Base-by-base conservation (phyloP, 2,888 invertebrate genomes). In the Gastracanthus pulcherrimus region DNA sequence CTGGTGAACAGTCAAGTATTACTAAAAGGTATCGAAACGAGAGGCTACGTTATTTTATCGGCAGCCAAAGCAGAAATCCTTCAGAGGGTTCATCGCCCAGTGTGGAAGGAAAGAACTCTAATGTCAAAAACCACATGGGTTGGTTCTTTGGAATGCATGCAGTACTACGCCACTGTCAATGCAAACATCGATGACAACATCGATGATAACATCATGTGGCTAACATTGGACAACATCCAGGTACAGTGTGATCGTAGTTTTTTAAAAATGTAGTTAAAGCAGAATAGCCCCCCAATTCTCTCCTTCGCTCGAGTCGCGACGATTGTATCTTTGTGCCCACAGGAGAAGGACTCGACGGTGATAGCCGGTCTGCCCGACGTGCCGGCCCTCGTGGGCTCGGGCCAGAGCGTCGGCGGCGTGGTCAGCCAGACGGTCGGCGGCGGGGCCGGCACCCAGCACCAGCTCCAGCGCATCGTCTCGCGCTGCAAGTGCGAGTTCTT, bases 401-500 rank as follows among this genome's bases (percentile, higher is more conserved):
- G 99, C 0, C 98, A 98, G 88, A 97, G 98, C 84, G 99, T 99
- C 16, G 99, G 99, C 19, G 99, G 98, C 0, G 98, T 99, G 75
- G 98, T 99, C 71, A 97, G 97, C 82, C 95, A 96, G 91, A 97
- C 96, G 0, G 98, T 98, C 1, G 98, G 97, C 19, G 96, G 96
- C 29, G 94, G 95, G 79, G 94, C 94, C 89, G 90, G 94, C 29
- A 85, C 88, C 79, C 90, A 89, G 82, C 92, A 94, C 67, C 92
- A 99, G 94, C 92, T 99, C 26, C 99, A 99, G 93, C 94, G 99
- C 78, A 99, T 99, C 85, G 99, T 99, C 16, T 98, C 98, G 0
- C 94, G 98, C 1, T 99, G 99, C 92, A 97, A 97, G 89, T 99
- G 99, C 92, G 99, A 99, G 93, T 98, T 99, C 92, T 98, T 98